Percentiles rank a stretch among this genome's conserved stretches.
phyloP scores from a whole-genome alignment of 1,140 invertebrate species.

The Stenopsyche tienmushanensis region DNA sequence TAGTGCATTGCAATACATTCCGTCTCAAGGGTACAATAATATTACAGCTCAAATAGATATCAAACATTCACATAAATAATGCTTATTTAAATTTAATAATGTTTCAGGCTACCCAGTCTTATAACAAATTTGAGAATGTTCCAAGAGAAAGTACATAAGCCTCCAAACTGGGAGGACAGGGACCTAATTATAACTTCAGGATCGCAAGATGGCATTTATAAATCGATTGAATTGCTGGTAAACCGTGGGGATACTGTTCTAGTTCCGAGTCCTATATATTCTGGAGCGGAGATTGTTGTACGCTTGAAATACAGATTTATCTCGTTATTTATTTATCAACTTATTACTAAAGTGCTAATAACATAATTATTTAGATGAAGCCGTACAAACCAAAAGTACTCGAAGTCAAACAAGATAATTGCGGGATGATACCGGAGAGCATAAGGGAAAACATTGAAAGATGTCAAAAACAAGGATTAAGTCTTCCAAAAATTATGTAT shows the following conservation, averaged over 20 bases:
- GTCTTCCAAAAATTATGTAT: slow-evolving; percentile 61
- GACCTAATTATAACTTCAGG: slow-evolving; percentile 71
- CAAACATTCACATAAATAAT: neutral
- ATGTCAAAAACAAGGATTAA: slow-evolving; percentile 50
- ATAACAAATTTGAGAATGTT: slow-evolving; percentile 64
- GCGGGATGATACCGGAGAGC: slow-evolving; percentile 54
- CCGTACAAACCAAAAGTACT: slow-evolving; percentile 56
- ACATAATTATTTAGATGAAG: slow-evolving; percentile 49
- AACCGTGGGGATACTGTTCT: slow-evolving; percentile 68
- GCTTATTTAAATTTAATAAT: slow-evolving; percentile 32
- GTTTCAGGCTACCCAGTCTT: slow-evolving; percentile 59
- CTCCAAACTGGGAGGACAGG: slow-evolving; percentile 61
- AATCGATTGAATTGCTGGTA: slow-evolving; percentile 67
- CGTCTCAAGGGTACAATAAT: slow-evolving; percentile 64
- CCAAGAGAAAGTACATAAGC: slow-evolving; percentile 65
- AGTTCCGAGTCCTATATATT: slow-evolving; percentile 69
- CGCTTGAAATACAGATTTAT: slow-evolving; percentile 45
- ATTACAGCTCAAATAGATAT: neutral
- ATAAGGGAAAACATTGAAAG: slow-evolving; percentile 52
- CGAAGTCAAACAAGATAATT: slow-evolving; percentile 55
- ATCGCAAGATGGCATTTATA: slow-evolving; percentile 75
- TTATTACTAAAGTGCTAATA: neutral
- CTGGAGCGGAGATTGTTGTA: slow-evolving; percentile 68
- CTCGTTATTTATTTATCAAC: neutral
- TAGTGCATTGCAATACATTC: slow-evolving; percentile 70